These are phyloP conservation scores for Teinopalpus imperialis DNA, from an alignment of 2,888 invertebrate genomes.

Conservation along the genomic window DNA sequence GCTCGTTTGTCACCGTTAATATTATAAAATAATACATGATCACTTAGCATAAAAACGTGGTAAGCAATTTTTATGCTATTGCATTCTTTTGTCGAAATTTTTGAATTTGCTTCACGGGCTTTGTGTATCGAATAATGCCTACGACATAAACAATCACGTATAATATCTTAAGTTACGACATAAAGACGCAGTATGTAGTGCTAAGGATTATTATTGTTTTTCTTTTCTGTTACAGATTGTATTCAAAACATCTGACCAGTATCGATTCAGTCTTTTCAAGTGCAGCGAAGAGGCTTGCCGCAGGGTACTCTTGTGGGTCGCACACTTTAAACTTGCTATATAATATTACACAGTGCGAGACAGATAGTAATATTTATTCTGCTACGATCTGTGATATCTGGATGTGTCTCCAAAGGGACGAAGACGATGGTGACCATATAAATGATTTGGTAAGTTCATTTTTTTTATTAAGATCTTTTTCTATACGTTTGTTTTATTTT, in stretches of 20 bases:
- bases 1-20: no score
- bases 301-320: constrained; percentile 52
- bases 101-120: no score
- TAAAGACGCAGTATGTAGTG: constrained; percentile 12
- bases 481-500: no score
- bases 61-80: no score
- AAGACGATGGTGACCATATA: constrained; percentile 59
- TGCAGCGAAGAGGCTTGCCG: constrained; percentile 57
- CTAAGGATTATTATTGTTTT: constrained; percentile 70
- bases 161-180: constrained; percentile 3
- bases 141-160: neutral
- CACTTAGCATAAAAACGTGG: no score
- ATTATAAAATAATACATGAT: no score
- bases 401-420: constrained; percentile 77
- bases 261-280: constrained; percentile 58
- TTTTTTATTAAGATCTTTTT: neutral
- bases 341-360: constrained; percentile 39
- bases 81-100: no score
- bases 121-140: constrained; percentile 1
- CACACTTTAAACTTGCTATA: constrained; percentile 35
- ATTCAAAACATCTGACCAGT: constrained; percentile 71
- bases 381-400: constrained; percentile 53
- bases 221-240: constrained; percentile 78
- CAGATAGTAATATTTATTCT: constrained; percentile 30
- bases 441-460: constrained; percentile 66